These are phyloP conservation scores for Picathartes gymnocephalus DNA, from an alignment of 2,113 vertebrate genomes.

Conservation along the genomic window DNA sequence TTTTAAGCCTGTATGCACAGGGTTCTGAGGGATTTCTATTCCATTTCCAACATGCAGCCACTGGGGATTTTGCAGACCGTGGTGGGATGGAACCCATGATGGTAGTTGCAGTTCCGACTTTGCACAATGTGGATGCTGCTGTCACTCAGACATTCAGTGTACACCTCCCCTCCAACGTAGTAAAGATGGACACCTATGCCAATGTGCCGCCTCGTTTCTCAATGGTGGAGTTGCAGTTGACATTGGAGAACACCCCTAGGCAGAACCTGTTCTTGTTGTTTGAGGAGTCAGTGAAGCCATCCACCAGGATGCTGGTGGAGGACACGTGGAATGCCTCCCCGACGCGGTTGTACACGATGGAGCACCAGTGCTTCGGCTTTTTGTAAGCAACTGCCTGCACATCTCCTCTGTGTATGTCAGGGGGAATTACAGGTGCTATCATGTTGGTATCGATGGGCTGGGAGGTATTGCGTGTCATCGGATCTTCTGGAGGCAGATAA, in stretches of 20 bases:
- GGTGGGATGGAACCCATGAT: slow-evolving; percentile 96
- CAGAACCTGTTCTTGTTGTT: slow-evolving; percentile 99
- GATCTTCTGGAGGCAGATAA: too few species aligned
- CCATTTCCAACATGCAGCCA: too few species aligned
- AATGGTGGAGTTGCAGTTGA: slow-evolving; percentile 98
- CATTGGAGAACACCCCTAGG: slow-evolving; percentile 95
- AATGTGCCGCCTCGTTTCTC: slow-evolving; percentile 97
- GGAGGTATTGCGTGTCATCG: too few species aligned
- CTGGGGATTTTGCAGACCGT: slow-evolving; percentile 99
- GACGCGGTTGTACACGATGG: slow-evolving; percentile 97
- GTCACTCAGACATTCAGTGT: slow-evolving; percentile 96
- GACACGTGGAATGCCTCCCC: slow-evolving; percentile 97
- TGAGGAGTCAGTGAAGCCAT: slow-evolving; percentile 98
- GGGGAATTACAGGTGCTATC: too few species aligned
- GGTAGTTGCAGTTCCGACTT: slow-evolving; percentile 98
- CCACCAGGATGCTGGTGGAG: slow-evolving; percentile 94
- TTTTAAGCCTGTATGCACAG: too few species aligned
- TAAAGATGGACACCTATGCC: slow-evolving; percentile 98
- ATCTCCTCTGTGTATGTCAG: too few species aligned
- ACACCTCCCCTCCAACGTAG: slow-evolving; percentile 96
- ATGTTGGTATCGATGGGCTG: too few species aligned
- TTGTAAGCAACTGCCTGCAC: slow-evolving; percentile 96
- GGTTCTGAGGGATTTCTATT: too few species aligned
- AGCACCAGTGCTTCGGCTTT: slow-evolving; percentile 98
- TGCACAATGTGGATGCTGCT: slow-evolving; percentile 99